Evolutionary conservation across 2,113 vertebrate genomes (phyloP).

Genomic region (Chlorodrepanis virens): DNA sequence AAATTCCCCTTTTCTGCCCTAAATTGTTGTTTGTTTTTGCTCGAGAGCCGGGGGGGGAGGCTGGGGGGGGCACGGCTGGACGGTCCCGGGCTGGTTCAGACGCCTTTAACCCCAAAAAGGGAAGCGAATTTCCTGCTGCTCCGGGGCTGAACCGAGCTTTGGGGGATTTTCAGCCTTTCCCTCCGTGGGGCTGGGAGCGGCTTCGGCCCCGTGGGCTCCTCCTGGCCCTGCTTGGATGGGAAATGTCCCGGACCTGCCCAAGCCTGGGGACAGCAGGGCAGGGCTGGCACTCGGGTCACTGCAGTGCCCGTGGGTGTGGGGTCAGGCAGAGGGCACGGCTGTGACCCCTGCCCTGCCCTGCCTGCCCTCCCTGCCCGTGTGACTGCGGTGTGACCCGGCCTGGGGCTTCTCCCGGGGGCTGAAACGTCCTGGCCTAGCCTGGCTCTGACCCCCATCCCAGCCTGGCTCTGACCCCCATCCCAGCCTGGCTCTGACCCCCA

Average conservation of each 20-base stretch:
- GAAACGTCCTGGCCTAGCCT: fast-evolving
- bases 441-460: neutral
- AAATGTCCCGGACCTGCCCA: fast-evolving
- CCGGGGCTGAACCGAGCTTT: fast-evolving
- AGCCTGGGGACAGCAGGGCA: fast-evolving
- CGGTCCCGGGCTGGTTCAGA: neutral
- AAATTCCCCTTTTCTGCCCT: neutral
- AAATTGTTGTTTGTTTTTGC: neutral
- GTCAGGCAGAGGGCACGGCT: neutral
- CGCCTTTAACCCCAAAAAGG: neutral
- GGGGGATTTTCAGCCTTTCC: neutral
- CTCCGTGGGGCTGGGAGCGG: neutral
- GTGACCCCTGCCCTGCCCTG: neutral
- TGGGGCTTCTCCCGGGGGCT: neutral
- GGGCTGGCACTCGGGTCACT: neutral
- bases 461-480: too few species aligned
- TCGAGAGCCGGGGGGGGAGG: too few species aligned
- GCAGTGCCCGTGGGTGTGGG: fast-evolving
- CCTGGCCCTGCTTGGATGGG: fast-evolving
- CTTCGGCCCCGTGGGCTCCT: fast-evolving
- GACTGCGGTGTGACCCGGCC: neutral
- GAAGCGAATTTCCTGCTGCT: neutral
- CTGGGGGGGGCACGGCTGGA: fast-evolving
- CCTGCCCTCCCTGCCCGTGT: neutral
- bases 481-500: too few species aligned